phyloP scores from a whole-genome alignment of 30 jellyfish, hydroid and myxozoan species.

The Cassiopea xamachana region DNA sequence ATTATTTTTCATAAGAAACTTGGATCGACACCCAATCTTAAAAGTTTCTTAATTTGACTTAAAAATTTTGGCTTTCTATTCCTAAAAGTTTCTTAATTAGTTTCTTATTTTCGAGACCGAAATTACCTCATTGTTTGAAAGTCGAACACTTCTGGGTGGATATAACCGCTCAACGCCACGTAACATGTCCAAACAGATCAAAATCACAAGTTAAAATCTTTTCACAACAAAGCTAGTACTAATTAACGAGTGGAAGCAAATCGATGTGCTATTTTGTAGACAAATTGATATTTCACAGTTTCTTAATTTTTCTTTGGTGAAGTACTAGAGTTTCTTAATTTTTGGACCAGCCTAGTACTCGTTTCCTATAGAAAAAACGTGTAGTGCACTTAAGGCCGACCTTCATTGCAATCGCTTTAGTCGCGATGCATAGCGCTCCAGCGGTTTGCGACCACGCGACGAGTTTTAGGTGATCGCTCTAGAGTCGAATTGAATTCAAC shows the following conservation, averaged over 20 bases:
- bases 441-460: too few species aligned
- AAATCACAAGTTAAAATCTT: not conserved
- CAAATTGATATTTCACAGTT: not conserved
- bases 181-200: not conserved
- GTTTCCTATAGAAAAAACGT: not conserved
- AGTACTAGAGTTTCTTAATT: not conserved
- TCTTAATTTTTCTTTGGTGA: not conserved
- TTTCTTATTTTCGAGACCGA: not conserved
- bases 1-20: not conserved
- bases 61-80: not conserved
- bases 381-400: not conserved
- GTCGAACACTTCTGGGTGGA: not conserved
- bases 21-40: not conserved
- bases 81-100: not conserved
- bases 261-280: not conserved
- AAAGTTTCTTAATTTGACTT: not conserved
- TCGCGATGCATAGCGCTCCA: too few species aligned
- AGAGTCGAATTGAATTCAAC: too few species aligned
- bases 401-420: too few species aligned
- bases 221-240: not conserved
- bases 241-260: too few species aligned
- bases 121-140: not conserved
- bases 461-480: too few species aligned
- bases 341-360: not conserved
- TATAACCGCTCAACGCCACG: not conserved